These are phyloP conservation scores for Agraylea sexmaculata DNA, from an alignment of 1,140 invertebrate species.

Conservation along the genomic window DNA sequence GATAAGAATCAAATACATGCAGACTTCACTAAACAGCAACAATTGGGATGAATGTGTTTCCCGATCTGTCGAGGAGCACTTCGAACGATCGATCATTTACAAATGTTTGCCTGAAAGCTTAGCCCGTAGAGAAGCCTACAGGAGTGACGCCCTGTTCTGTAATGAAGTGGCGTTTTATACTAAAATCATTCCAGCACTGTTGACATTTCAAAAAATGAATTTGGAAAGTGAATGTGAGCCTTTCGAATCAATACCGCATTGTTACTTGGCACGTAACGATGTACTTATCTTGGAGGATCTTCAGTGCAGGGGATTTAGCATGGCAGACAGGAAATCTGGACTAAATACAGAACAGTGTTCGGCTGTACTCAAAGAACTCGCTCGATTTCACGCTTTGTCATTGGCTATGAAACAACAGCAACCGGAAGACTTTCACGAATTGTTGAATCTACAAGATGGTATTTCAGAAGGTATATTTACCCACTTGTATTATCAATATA, in stretches of 20 bases:
- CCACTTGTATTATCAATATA: constrained; percentile 4
- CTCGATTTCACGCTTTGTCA: constrained; percentile 54
- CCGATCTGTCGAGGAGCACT: constrained; percentile 32
- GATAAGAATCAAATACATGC: constrained; percentile 27
- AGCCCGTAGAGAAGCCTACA: constrained; percentile 49
- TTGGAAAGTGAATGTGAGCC: constrained; percentile 28
- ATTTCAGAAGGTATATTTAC: constrained; percentile 34
- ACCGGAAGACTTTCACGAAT: constrained; percentile 48
- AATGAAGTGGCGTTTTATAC: constrained; percentile 62
- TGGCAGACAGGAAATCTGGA: constrained; percentile 53
- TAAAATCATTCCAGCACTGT: constrained; percentile 50
- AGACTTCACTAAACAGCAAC: constrained; percentile 8
- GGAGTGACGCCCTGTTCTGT: constrained; percentile 55
- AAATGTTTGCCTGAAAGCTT: constrained; percentile 54
- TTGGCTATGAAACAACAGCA: constrained; percentile 49
- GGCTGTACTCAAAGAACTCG: constrained; percentile 47
- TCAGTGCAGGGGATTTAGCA: constrained; percentile 45
- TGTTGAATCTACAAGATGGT: constrained; percentile 39
- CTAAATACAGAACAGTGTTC: constrained; percentile 47
- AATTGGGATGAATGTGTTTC: constrained; percentile 26
- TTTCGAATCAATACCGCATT: constrained; percentile 51
- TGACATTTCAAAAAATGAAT: constrained; percentile 41
- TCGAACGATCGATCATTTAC: constrained; percentile 52
- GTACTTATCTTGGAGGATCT: constrained; percentile 53
- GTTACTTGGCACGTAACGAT: constrained; percentile 49